Percentiles rank a stretch among this genome's conserved stretches.
phyloP scores from a whole-genome alignment of 2,888 invertebrate species.

The Lydus trimaculatus region DNA sequence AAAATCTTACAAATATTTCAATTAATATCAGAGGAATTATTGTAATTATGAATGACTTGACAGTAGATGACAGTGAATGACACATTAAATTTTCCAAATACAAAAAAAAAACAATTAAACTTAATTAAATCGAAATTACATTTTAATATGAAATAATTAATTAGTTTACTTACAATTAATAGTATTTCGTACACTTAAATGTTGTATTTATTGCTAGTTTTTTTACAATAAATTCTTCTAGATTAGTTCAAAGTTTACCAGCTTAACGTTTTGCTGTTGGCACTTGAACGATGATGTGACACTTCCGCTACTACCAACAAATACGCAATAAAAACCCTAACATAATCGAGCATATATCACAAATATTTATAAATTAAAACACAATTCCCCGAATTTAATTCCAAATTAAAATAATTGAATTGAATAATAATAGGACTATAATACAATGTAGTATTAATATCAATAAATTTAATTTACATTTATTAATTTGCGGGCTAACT shows the following conservation, averaged over 20 bases:
- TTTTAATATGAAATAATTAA: background rate
- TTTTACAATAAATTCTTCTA: slow-evolving; percentile 17
- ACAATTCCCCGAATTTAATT: background rate
- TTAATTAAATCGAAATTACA: background rate
- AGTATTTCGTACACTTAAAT: slow-evolving; percentile 9
- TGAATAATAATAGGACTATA: background rate
- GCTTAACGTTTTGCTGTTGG: slow-evolving; percentile 43
- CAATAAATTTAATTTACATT: background rate
- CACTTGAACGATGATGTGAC: slow-evolving; percentile 52
- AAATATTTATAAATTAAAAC: background rate
- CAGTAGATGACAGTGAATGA: background rate
- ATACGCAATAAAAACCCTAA: slow-evolving; percentile 6
- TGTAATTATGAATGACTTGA: background rate
- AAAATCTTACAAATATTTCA: background rate
- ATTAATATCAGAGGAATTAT: background rate
- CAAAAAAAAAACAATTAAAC: background rate
- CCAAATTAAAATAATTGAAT: background rate
- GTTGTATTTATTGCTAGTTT: slow-evolving; percentile 10
- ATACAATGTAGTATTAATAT: background rate
- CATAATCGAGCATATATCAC: background rate
- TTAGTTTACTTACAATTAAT: slow-evolving; percentile 13
- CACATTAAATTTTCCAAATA: background rate
- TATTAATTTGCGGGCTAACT: background rate
- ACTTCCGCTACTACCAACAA: slow-evolving; percentile 38
- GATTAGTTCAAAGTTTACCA: slow-evolving; percentile 31